Conservation (phyloP, 2,888 invertebrate species). For the Nomada goodeniana region DNA sequence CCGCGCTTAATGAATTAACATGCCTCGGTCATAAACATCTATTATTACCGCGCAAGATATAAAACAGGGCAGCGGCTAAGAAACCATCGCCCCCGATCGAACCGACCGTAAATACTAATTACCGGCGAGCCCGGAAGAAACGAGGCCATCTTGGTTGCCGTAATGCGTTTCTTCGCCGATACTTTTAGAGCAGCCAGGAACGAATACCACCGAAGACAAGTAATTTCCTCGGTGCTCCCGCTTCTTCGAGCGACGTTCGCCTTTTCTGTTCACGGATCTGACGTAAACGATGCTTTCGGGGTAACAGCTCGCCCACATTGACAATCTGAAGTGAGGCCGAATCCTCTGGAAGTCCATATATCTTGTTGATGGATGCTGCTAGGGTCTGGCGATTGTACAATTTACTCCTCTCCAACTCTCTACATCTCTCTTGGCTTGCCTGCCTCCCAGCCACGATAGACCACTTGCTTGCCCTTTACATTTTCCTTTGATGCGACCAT, state of each 20-base stretch:
- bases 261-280: background rate
- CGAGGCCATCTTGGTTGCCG: slow-evolving; percentile 22
- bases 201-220: slow-evolving; percentile 47
- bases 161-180: slow-evolving; percentile 64
- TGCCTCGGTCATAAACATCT: background rate
- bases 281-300: slow-evolving; percentile 51
- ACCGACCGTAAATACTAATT: slow-evolving; percentile 35
- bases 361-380: slow-evolving; percentile 73
- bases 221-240: slow-evolving; percentile 50
- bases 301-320: slow-evolving; percentile 42
- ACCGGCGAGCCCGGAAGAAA: slow-evolving; percentile 14
- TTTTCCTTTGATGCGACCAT: slow-evolving; percentile 39
- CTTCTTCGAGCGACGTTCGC: background rate
- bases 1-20: background rate
- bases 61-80: background rate
- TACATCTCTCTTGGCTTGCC: slow-evolving; percentile 1
- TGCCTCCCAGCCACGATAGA: background rate
- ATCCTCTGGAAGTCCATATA: slow-evolving; percentile 66
- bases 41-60: background rate
- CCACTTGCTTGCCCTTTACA: slow-evolving; percentile 35
- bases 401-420: slow-evolving; percentile 53
- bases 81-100: background rate
- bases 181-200: slow-evolving; percentile 37
- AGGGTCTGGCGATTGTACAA: slow-evolving; percentile 62
- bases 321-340: slow-evolving; percentile 37